Evolutionary conservation across 2,888 invertebrate genomes (phyloP), one percentile per base, ranked within the genome.

Genomic region (Periphyllus acericola): DNA sequence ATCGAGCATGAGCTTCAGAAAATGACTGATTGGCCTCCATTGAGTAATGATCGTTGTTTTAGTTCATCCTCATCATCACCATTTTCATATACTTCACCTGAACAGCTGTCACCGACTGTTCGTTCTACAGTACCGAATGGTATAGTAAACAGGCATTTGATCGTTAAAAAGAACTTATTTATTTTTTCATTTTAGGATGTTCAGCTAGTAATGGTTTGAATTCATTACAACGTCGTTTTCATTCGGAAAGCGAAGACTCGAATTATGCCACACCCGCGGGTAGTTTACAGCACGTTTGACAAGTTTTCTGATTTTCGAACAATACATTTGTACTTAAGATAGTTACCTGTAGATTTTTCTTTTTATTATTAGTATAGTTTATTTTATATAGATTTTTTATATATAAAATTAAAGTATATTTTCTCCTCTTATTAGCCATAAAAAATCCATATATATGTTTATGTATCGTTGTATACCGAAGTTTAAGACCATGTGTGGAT

Each of bases 21-120:
- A 25, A 93, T 94, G 90, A 91, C 92, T 0, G 94, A 94, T 90
- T 95, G 95, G 95, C 95, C 96, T 71, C 93, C 94, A 11, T 84
- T 90, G 21, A 89, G 88, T 46, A 83, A 82, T 21, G 90, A 90
- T 46, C 81, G 87, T 25, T 72, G 86, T 25, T 74, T 87, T 60
- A 89, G 90, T 68, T 89, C 90, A 19, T 79, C 89, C 6, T 89
- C 86, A 0, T 80, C 82, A 4, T 87, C 87, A 0, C 87, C 87
- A 32, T 87, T 87, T 74, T 87, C 87, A 21, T 87, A 87, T 66
- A 87, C 87, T 72, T 87, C 87, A 6, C 87, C 87, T 11, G 87
- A 87, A 72, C 87, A 87, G 3, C 9, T 87, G 14, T 87, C 87
- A 34, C 87, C 87, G 1, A 81, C 66, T 0, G 40, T 80, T 17